These are phyloP conservation scores for Apamea crenata DNA, from an alignment of 2,888 invertebrate species.

Conservation along the genomic window DNA sequence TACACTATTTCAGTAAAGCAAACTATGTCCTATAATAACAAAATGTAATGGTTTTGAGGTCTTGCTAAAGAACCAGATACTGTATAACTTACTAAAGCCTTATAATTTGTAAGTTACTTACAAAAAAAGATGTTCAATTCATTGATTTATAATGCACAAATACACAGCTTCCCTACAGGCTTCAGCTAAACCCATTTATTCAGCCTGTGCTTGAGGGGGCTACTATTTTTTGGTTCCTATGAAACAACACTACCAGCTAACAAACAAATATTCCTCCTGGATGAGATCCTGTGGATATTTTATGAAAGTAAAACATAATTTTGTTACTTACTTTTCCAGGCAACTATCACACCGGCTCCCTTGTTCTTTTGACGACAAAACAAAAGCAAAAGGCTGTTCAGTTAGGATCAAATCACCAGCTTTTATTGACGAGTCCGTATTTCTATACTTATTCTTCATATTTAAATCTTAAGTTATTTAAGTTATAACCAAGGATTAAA, in stretches of 20 bases:
- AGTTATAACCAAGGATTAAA: conserved; percentile 60
- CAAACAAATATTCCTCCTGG: not conserved
- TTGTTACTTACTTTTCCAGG: conserved; percentile 91
- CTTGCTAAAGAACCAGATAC: not conserved
- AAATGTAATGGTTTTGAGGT: not conserved
- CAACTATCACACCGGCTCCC: conserved; percentile 94
- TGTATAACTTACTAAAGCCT: not conserved
- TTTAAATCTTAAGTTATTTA: conserved; percentile 59
- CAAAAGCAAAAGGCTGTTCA: conserved; percentile 94
- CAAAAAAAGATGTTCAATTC: not conserved
- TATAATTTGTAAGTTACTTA: not conserved
- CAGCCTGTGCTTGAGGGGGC: not conserved
- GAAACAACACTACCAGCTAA: not conserved
- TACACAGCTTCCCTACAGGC: not conserved
- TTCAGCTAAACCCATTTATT: not conserved
- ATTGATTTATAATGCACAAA: not conserved
- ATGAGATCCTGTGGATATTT: not conserved
- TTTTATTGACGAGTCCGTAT: conserved; percentile 85
- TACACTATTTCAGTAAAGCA: not conserved
- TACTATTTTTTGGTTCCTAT: not conserved
- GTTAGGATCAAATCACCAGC: conserved; percentile 92
- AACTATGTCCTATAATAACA: not conserved
- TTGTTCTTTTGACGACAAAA: conserved; percentile 93
- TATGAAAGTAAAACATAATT: not conserved
- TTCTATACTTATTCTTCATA: conserved; percentile 87